Percentiles rank a stretch among this genome's conserved stretches.
Conservation (phyloP, 2,888 invertebrate species). For the Limnephilus rhombicus region DNA sequence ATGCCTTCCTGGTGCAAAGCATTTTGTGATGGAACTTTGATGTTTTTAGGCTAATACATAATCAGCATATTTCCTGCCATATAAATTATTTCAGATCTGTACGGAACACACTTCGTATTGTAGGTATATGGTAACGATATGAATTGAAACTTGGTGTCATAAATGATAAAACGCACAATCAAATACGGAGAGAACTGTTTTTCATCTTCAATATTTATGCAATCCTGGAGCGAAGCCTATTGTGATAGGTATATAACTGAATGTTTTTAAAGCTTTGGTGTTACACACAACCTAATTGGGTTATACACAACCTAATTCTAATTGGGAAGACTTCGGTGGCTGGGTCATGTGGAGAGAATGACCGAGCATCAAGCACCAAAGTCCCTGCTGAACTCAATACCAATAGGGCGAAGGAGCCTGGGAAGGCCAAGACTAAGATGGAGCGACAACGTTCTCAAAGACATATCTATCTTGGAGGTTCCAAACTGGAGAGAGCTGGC, state of each 20-base stretch:
- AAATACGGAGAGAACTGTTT: background rate
- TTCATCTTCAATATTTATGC: background rate
- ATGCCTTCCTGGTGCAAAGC: background rate
- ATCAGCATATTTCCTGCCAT: background rate
- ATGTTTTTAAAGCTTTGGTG: background rate
- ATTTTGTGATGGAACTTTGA: background rate
- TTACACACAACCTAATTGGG: no score
- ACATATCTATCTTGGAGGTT: no score
- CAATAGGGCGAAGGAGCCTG: no score
- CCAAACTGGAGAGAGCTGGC: no score
- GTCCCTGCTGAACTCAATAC: no score
- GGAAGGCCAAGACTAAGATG: no score
- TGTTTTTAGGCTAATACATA: background rate
- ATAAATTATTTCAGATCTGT: background rate
- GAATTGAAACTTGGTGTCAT: background rate
- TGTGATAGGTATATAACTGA: background rate
- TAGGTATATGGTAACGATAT: background rate
- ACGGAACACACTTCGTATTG: background rate
- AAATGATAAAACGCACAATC: background rate
- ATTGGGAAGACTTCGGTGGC: no score
- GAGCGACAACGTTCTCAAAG: no score
- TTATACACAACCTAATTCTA: no score
- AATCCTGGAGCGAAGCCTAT: background rate
- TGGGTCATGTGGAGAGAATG: no score
- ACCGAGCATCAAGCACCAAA: no score